phyloP scores from a whole-genome alignment of 2,113 vertebrate species.

The Ondatra zibethicus region DNA sequence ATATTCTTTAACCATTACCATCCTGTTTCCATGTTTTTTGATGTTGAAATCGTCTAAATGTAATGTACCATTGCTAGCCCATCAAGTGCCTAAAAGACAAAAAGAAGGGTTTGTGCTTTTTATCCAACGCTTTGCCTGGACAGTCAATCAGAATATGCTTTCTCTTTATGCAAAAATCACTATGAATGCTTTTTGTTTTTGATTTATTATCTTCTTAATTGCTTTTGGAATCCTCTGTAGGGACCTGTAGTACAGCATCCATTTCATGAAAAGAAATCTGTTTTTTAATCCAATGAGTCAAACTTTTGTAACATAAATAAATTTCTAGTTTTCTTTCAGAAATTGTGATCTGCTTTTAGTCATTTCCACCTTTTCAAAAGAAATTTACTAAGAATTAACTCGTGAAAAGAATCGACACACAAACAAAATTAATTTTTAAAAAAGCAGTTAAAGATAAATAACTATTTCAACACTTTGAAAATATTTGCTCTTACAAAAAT shows the following conservation, averaged over 20 bases:
- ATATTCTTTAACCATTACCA: slow-evolving; percentile 7
- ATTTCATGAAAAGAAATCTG: neutral
- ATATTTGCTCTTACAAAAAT: slow-evolving; percentile 16
- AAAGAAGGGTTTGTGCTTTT: neutral
- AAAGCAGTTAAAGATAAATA: neutral
- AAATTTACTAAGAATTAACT: slow-evolving; percentile 42
- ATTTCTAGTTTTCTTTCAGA: neutral
- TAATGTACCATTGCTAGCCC: neutral
- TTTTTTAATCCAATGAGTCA: slow-evolving; percentile 25
- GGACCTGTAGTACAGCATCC: neutral
- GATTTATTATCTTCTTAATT: slow-evolving; percentile 41
- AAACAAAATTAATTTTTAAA: slow-evolving; percentile 37
- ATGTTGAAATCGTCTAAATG: neutral
- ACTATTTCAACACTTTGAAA: neutral
- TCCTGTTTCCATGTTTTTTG: neutral
- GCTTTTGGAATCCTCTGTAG: slow-evolving; percentile 10
- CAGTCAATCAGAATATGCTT: neutral
- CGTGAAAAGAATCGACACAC: neutral
- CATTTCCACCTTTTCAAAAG: slow-evolving; percentile 5
- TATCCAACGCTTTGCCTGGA: neutral
- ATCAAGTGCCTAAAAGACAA: slow-evolving; percentile 25
- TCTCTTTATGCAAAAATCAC: slow-evolving; percentile 22
- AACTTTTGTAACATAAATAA: neutral
- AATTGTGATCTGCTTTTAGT: neutral
- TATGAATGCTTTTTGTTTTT: neutral